These are phyloP conservation scores for Acleris laterana DNA, from an alignment of 2,888 invertebrate genomes.

Conservation along the genomic window DNA sequence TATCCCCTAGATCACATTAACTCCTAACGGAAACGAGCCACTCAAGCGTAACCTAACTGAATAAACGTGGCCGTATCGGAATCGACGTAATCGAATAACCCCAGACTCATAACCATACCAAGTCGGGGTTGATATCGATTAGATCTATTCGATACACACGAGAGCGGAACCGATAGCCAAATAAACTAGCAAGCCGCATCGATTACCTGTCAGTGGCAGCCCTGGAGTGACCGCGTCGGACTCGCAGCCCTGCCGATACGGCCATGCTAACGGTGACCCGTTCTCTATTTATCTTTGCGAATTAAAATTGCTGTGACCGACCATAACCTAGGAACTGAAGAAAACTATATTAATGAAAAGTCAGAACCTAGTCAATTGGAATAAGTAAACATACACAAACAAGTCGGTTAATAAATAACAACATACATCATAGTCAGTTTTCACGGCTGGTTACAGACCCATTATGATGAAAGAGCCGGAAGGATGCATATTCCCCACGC, in stretches of 20 bases:
- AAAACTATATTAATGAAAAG: neutral
- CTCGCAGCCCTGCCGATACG: conserved; percentile 50
- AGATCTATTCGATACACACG: conserved; percentile 54
- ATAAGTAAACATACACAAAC: too few relatives aligned
- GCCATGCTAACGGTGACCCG: conserved; percentile 20
- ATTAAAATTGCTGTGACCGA: neutral
- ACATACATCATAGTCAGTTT: too few relatives aligned
- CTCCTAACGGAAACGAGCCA: too few relatives aligned
- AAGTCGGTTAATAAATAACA: too few relatives aligned
- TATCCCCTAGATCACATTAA: too few relatives aligned
- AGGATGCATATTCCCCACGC: too few relatives aligned
- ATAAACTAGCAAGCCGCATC: conserved; percentile 82
- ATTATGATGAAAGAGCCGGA: too few relatives aligned
- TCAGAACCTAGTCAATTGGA: too few relatives aligned
- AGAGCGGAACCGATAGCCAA: conserved; percentile 79
- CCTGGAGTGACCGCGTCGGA: conserved; percentile 71
- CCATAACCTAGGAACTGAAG: neutral
- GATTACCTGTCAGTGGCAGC: conserved; percentile 82
- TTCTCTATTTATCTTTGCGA: conserved; percentile 20
- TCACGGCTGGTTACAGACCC: too few relatives aligned
- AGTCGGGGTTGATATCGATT: conserved; percentile 66
- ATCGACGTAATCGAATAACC: conserved; percentile 62
- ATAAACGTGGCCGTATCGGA: conserved; percentile 46
- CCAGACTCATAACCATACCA: conserved; percentile 68
- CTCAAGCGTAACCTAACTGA: neutral